These are phyloP conservation scores for Hucho hucho DNA, from an alignment of 2,113 vertebrate genomes.

Conservation along the genomic window DNA sequence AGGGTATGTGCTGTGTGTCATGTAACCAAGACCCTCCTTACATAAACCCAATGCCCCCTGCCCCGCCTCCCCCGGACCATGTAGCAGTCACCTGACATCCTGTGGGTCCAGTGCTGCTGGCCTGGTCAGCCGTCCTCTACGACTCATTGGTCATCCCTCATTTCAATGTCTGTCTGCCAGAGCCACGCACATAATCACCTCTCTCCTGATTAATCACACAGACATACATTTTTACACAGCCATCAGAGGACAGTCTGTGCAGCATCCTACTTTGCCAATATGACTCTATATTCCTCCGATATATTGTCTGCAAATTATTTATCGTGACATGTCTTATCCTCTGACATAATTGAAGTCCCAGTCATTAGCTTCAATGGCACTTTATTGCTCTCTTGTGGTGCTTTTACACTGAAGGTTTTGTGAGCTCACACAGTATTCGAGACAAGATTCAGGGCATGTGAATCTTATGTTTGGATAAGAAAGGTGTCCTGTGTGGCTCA, in stretches of 20 bases:
- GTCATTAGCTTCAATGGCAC: neutral
- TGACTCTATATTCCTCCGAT: too few relatives aligned
- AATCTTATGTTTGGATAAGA: too few relatives aligned
- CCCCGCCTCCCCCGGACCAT: conserved; percentile 48
- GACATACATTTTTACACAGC: neutral
- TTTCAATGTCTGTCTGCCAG: conserved; percentile 16
- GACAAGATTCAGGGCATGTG: too few relatives aligned
- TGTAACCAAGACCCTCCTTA: conserved; percentile 53
- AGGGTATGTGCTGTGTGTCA: conserved; percentile 50
- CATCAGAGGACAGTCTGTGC: neutral
- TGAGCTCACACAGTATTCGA: too few relatives aligned
- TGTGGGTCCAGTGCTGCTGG: conserved; percentile 17
- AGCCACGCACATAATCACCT: neutral
- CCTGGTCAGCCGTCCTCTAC: conserved; percentile 41
- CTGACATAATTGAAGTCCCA: neutral
- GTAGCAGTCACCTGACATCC: conserved; percentile 58
- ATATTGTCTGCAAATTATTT: neutral
- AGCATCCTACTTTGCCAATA: neutral
- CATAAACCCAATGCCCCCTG: conserved; percentile 18
- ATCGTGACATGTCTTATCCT: neutral
- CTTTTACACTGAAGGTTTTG: neutral
- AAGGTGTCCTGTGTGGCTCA: too few relatives aligned
- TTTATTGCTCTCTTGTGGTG: neutral
- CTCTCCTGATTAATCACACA: neutral
- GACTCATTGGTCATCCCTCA: conserved; percentile 21